Base-by-base conservation (phyloP, 2,797 vertebrate species). In the Enteromius anoplus region DNA sequence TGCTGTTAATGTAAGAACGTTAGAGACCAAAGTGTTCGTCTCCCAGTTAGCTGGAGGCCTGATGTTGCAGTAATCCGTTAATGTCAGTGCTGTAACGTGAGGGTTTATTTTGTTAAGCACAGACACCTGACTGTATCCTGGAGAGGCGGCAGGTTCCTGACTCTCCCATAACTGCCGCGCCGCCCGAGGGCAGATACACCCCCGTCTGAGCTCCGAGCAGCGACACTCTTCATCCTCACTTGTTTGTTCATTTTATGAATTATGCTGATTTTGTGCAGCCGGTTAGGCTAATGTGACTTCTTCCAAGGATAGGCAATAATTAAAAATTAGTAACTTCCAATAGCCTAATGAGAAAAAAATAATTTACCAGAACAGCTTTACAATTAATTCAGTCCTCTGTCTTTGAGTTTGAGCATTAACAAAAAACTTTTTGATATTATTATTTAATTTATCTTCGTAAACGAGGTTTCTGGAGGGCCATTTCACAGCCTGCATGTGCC, bases 81-180 rank as follows among this genome's bases (percentile, higher is more conserved):
- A 66, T 14, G 49, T 82, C 64, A 51, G 55, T 29, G 53, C 70
- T 26, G 65, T 70, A 80, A 72, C 68, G 26, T 37, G 55, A 60
- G 17, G 64, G 64, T 65, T 11, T 42, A 19, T 71, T 29, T 53
- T 53, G 73, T 73, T 66, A 29, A 78, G 75, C 51, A 75, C 12
- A 71, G 65, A 78, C 84, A 88, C 7, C 75, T 84, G 82, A 86
- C 87, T 84, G 87, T 62, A 89, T 88, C 85, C 88, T 87, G 88
- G 85, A 87, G 62, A 65, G 68, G 47, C 47, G 73, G 69, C 45
- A 85, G 75, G 82, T 87, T 88, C 86, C 82, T 86, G 87, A 70
- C 81, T 86, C 86, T 82, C 89, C 82, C 85, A 75, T 85, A 88
- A 90, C 82, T 82, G 88, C 66, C 58, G 53, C 40, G 53, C 62